A percentile compares a stretch with the other conserved stretches of the same genome.
phyloP scores from a whole-genome alignment of 2,888 invertebrate species.

The Onthophagus sagittarius region DNA sequence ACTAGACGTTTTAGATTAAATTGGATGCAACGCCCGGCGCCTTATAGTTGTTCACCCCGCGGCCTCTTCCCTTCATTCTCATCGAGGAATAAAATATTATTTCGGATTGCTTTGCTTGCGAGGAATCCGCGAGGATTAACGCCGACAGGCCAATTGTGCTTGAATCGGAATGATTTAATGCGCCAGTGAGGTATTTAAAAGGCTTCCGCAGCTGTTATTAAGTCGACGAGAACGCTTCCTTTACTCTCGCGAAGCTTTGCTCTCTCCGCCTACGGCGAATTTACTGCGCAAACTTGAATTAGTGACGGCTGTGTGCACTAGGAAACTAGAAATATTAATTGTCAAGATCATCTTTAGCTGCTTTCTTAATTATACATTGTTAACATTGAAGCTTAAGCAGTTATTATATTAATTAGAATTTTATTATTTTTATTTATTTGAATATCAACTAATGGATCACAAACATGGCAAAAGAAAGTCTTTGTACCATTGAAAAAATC shows the following conservation, averaged over 20 bases:
- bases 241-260: not conserved
- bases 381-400: not conserved
- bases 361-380: not conserved
- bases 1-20: constrained; percentile 11
- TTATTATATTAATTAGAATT: not conserved
- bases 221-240: not conserved
- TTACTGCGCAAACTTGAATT: not conserved
- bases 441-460: no score
- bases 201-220: not conserved
- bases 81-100: not conserved
- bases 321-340: not conserved
- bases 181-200: not conserved
- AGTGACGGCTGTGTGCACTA: not conserved
- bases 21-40: not conserved
- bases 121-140: not conserved
- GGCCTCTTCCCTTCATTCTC: not conserved
- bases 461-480: no score
- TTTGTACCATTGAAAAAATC: no score
- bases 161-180: not conserved
- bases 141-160: not conserved
- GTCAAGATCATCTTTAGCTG: not conserved
- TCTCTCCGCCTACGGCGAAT: not conserved
- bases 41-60: not conserved
- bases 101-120: not conserved
- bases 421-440: no score